Base-by-base conservation (phyloP, 2,113 vertebrate species). In the Salvelinus alpinus region DNA sequence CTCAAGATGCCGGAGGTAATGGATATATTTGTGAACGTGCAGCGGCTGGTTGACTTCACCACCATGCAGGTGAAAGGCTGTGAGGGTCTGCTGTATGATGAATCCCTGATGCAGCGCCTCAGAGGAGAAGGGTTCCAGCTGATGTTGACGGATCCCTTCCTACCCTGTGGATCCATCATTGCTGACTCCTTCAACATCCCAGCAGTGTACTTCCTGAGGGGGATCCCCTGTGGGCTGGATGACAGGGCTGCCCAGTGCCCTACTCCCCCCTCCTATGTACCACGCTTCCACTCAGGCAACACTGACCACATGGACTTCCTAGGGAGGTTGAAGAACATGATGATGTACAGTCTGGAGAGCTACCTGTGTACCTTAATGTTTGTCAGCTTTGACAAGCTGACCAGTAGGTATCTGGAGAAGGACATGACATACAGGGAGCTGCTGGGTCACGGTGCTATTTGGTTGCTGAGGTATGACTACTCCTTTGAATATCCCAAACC, bases 381-480 rank as follows among this genome's bases (percentile, higher is more conserved):
- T 9, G 4, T 0, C 0, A 69, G 86, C 2, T 93, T 90, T 5
- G 85, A 88, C 1, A 78, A 76, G 0, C 78, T 97, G 64, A 89
- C 91, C 48, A 92, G 86, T 0, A 90, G 88, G 47, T 87, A 94
- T 72, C 70, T 96, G 1, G 78, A 82, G 34, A 92, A 87, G 31
- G 84, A 90, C 0, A 78, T 93, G 31, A 93, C 91, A 0, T 18
- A 93, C 14, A 71, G 38, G 75, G 93, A 94, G 0, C 72, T 98
- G 0, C 38, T 97, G 0, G 79, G 94, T 57, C 77, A 84, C 0
- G 94, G 80, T 0, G 93, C 95, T 0, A 13, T 99, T 59, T 97
- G 93, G 95, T 93, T 97, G 29, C 75, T 96, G 77, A 91, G 94
- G 84, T 86, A 87, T 0, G 95, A 98, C 79, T 97, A 97, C 77